Percentiles rank a stretch among this genome's conserved stretches.
Evolutionary conservation across 2,888 invertebrate genomes (phyloP).

Genomic region (Rhagonycha lutea): DNA sequence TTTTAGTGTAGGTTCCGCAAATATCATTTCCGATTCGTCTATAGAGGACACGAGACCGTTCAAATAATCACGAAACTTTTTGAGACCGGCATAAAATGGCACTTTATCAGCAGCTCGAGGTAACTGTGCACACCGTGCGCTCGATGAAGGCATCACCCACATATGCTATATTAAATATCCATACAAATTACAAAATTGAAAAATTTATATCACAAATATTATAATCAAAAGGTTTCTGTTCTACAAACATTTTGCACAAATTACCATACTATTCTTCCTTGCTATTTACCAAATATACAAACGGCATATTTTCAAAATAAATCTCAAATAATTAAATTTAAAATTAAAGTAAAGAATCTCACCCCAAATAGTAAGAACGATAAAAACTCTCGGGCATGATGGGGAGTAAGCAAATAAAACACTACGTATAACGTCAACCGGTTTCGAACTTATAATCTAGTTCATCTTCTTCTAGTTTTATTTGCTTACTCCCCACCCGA

Average conservation of each 20-base stretch:
- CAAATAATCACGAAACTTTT: conserved; percentile 92
- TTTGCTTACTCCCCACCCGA: no score
- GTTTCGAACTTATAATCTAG: no score
- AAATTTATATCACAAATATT: neutral
- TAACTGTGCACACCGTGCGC: conserved; percentile 94
- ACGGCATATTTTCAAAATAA: no score
- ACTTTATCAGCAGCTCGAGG: conserved; percentile 98
- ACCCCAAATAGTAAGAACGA: no score
- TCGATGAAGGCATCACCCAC: conserved; percentile 99
- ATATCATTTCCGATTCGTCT: conserved; percentile 86
- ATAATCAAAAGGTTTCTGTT: neutral
- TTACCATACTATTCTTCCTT: no score
- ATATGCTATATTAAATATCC: conserved; percentile 72
- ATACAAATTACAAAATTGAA: neutral
- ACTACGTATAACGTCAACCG: no score
- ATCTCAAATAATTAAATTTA: no score
- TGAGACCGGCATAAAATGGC: conserved; percentile 94
- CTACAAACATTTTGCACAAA: neutral
- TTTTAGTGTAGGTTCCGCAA: conserved; percentile 73
- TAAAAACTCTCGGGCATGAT: no score
- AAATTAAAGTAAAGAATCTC: no score
- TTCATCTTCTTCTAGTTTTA: no score
- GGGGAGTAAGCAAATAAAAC: no score
- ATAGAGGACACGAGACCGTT: conserved; percentile 84
- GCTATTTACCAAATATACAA: no score